Evolutionary conservation across 2,113 vertebrate species (phyloP).

Genomic region (Pipra filicauda): DNA sequence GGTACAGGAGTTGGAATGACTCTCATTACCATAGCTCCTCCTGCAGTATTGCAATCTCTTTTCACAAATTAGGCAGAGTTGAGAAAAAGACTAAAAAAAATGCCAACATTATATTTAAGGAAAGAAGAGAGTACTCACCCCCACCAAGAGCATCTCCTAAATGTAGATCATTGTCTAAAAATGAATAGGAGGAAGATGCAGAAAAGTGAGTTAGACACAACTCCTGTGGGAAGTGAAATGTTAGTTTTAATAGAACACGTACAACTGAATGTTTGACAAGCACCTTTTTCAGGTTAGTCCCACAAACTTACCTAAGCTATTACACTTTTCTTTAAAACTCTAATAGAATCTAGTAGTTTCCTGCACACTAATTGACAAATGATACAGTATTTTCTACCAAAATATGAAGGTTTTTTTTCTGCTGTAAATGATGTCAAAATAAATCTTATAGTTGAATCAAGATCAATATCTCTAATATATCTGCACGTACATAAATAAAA

Average conservation of each 20-base stretch:
- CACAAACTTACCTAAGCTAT: neutral
- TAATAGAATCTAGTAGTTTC: neutral
- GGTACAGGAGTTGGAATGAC: neutral
- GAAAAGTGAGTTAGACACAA: neutral
- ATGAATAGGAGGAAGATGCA: neutral
- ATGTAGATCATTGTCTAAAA: slow-evolving; percentile 52
- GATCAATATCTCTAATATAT: neutral
- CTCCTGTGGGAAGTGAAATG: neutral
- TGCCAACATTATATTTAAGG: neutral
- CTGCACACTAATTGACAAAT: neutral
- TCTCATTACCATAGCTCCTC: neutral
- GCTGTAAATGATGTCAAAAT: neutral
- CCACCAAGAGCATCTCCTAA: slow-evolving; percentile 54
- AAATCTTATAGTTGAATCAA: neutral
- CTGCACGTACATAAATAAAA: neutral
- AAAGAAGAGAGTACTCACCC: slow-evolving; percentile 19
- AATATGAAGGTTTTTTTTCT: neutral
- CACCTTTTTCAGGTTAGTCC: neutral
- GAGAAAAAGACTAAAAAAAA: neutral
- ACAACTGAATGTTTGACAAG: neutral
- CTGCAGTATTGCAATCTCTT: neutral
- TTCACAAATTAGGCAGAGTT: neutral
- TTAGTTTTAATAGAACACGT: neutral
- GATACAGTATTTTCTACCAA: neutral
- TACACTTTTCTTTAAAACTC: neutral